Conservation (phyloP, 2,888 invertebrate genomes). For the Catocala sponsa region DNA sequence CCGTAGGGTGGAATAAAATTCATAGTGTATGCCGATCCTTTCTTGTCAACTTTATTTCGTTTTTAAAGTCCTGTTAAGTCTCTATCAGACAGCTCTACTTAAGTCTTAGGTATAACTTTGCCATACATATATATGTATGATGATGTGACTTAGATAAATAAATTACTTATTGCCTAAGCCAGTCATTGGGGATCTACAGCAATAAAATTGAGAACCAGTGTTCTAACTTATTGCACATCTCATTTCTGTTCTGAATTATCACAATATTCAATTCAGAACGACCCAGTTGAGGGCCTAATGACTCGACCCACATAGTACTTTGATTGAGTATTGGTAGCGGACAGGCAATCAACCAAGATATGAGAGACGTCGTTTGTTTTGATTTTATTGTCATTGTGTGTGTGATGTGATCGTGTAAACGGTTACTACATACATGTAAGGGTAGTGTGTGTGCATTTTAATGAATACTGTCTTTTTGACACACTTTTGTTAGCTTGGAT, state of each 20-base stretch:
- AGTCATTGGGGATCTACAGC: too few species aligned
- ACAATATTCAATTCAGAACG: slow-evolving; percentile 57
- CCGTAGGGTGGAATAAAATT: too few species aligned
- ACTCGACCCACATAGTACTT: slow-evolving; percentile 58
- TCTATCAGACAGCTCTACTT: too few species aligned
- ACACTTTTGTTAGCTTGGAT: background rate
- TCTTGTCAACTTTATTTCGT: too few species aligned
- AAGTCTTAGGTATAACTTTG: too few species aligned
- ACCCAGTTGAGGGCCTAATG: slow-evolving; percentile 61
- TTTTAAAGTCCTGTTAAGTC: too few species aligned
- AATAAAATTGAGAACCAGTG: background rate
- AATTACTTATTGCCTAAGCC: too few species aligned
- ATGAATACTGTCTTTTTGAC: slow-evolving; percentile 31
- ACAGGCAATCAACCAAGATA: slow-evolving; percentile 67
- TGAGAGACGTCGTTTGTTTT: slow-evolving; percentile 70
- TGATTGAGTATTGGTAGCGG: slow-evolving; percentile 62
- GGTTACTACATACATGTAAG: slow-evolving; percentile 50
- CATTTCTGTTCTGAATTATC: slow-evolving; percentile 25
- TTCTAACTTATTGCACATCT: slow-evolving; percentile 13
- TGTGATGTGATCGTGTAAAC: slow-evolving; percentile 56
- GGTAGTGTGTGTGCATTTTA: slow-evolving; percentile 48
- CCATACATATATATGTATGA: too few species aligned
- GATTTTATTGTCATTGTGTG: slow-evolving; percentile 69
- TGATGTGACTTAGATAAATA: too few species aligned
- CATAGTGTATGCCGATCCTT: too few species aligned